Conservation (phyloP, 1,140 invertebrate genomes). For the Brachystomella parvula region DNA sequence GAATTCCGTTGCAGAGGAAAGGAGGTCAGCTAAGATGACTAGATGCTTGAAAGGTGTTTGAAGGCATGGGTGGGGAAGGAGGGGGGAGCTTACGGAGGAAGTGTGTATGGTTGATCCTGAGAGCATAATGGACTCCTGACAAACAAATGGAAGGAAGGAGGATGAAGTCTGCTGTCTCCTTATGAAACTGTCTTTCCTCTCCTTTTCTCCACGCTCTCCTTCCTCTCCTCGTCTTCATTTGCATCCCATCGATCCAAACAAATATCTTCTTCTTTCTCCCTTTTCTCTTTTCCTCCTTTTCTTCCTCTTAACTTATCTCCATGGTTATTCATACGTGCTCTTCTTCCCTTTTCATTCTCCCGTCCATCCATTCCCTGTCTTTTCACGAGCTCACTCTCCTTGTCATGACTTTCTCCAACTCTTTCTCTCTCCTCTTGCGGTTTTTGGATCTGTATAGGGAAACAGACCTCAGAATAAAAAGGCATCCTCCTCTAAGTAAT, state of each 20-base stretch:
- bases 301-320: constrained; percentile 7
- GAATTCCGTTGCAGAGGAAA: too few relatives aligned
- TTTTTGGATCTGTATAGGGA: too few relatives aligned
- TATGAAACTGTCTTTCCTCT: neutral
- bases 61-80: neutral
- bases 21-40: too few relatives aligned
- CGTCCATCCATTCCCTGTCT: neutral
- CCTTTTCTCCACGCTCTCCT: too few relatives aligned
- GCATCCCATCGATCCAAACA: constrained; percentile 22
- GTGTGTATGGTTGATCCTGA: neutral
- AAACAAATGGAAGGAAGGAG: neutral
- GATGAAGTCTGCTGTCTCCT: neutral
- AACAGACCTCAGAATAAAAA: too few relatives aligned
- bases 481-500: too few relatives aligned
- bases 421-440: too few relatives aligned
- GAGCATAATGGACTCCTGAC: neutral
- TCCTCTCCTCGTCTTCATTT: constrained; percentile 23
- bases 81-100: neutral
- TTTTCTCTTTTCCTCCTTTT: neutral
- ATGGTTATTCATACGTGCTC: constrained; percentile 16
- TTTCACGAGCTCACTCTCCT: too few relatives aligned
- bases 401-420: too few relatives aligned
- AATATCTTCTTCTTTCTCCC: constrained; percentile 3
- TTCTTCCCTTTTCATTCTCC: neutral
- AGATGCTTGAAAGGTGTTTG: neutral